phyloP scores from a whole-genome alignment of 92 coral and sea anemone species.

The Parazoanthus atlanticus region DNA sequence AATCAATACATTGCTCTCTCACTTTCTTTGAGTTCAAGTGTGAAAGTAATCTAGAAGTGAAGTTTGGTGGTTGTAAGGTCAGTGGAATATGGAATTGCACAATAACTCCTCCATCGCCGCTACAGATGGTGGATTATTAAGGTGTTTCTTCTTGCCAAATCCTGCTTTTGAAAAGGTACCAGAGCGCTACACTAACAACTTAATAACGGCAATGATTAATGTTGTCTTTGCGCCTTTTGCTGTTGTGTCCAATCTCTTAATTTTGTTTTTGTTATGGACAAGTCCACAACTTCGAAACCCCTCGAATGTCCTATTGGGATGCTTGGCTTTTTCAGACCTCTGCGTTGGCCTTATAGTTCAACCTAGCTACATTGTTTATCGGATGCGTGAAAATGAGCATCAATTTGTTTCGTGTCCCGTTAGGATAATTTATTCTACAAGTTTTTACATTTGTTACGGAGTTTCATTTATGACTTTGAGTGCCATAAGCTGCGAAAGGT shows the following conservation, averaged over 20 bases:
- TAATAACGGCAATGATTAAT: constrained; percentile 67
- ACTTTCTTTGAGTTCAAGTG: background rate
- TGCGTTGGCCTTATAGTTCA: constrained; percentile 69
- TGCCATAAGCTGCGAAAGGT: constrained; percentile 82
- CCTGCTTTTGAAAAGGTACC: constrained; percentile 58
- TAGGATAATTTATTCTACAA: constrained; percentile 68
- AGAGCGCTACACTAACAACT: constrained; percentile 64
- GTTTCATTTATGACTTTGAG: constrained; percentile 82
- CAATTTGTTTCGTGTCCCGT: constrained; percentile 67
- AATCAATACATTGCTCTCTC: background rate
- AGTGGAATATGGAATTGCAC: background rate
- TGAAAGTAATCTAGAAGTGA: background rate
- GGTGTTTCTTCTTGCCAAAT: constrained; percentile 71
- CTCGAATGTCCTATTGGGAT: constrained; percentile 69
- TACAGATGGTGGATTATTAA: background rate
- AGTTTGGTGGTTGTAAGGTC: background rate
- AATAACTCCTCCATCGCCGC: background rate
- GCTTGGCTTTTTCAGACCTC: constrained; percentile 76
- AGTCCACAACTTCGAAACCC: constrained; percentile 63
- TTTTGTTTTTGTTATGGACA: constrained; percentile 53
- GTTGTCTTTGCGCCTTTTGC: constrained; percentile 71
- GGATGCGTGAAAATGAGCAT: constrained; percentile 58
- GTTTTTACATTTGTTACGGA: constrained; percentile 79
- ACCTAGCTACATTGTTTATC: constrained; percentile 66
- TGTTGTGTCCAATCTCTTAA: constrained; percentile 59